Percentiles rank a stretch among this genome's conserved stretches.
Conservation (phyloP, 1,140 invertebrate species). For the Scaptodrosophila lebanonensis region DNA sequence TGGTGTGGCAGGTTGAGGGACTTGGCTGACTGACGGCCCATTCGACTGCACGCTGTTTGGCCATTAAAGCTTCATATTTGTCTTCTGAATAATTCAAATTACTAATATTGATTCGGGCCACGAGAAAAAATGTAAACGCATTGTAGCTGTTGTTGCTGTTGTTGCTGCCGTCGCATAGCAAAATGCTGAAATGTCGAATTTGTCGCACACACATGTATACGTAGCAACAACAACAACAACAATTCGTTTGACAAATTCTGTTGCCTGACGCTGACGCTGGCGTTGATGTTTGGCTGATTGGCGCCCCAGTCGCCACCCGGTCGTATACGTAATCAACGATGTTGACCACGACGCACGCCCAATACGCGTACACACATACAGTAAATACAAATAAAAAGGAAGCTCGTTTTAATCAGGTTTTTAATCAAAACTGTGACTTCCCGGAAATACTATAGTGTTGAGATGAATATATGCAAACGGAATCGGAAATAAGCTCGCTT, state of each 20-base stretch:
- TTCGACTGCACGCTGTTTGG: slow-evolving; percentile 68
- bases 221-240: slow-evolving; percentile 23
- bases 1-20: not conserved
- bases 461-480: no score
- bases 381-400: no score
- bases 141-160: slow-evolving; percentile 31
- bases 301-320: slow-evolving; percentile 48
- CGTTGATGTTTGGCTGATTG: slow-evolving; percentile 72
- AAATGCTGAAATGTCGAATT: slow-evolving; percentile 39
- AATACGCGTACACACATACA: slow-evolving; percentile 1
- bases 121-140: slow-evolving; percentile 68
- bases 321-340: slow-evolving; percentile 74
- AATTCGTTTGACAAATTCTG: slow-evolving; percentile 47
- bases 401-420: no score
- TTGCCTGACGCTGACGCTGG: slow-evolving; percentile 41
- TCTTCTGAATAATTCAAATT: slow-evolving; percentile 77
- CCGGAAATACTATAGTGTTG: no score
- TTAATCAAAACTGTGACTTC: no score
- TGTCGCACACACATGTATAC: slow-evolving; percentile 44
- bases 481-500: no score
- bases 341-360: slow-evolving; percentile 65
- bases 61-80: slow-evolving; percentile 78
- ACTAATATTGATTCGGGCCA: slow-evolving; percentile 77
- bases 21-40: slow-evolving; percentile 11
- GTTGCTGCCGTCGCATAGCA: slow-evolving; percentile 3